Base-by-base conservation (phyloP, 2,797 vertebrate species). In the Antennarius maculatus region DNA sequence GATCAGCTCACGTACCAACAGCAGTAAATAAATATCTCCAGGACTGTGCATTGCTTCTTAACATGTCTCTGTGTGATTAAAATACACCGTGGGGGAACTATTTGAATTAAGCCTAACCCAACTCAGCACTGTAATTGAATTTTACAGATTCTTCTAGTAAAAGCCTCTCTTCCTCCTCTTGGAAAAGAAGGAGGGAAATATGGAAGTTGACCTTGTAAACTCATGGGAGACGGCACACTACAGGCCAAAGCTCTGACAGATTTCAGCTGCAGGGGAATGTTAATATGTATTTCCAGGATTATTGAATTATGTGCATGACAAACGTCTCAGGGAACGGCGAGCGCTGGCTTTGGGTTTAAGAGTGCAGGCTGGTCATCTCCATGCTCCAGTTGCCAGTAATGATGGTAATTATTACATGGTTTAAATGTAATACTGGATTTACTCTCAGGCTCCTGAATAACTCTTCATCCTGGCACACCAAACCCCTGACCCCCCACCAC, bases 371-470 rank as follows among this genome's bases (percentile, higher is more conserved):
- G 78, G 74, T 78, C 82, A 93, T 93, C 92, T 91, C 86, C 86
- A 89, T 50, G 72, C 87, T 93, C 93, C 87, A 86, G 93, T 96
- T 96, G 93, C 95, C 11, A 82, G 87, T 97, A 97, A 98, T 95
- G 95, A 96, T 89, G 93, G 93, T 95, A 92, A 96, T 96, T 96
- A 96, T 94, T 93, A 91, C 93, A 93, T 84, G 94, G 95, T 93
- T 97, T 95, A 96, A 91, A 92, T 92, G 91, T 96, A 95, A 97
- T 95, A 89, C 93, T 69, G 91, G 91, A 92, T 90, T 93, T 95
- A 95, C 93, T 95, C 94, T 93, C 92, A 88, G 31, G 73, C 81
- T 86, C 93, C 93, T 90, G 86, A 91, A 89, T 89, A 85, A 90
- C 80, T 88, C 81, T 58, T 90, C 74, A 77, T 86, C 86, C 92